Conservation (phyloP, 2,113 vertebrate species). For the Hypocryptadius cinnamomeus region DNA sequence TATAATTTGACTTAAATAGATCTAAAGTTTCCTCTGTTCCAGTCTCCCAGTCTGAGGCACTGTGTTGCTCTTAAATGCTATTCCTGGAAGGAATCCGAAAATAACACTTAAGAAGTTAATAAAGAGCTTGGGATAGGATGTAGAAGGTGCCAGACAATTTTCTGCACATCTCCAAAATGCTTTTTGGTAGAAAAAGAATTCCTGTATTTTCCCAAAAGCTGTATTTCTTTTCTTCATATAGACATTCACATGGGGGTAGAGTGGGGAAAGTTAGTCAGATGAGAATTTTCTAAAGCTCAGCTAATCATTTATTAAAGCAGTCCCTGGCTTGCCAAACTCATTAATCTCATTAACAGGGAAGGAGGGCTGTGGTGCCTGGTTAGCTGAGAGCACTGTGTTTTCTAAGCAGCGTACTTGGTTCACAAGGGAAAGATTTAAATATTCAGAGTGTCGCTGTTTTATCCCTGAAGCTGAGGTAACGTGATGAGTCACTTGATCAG, state of each 20-base stretch:
- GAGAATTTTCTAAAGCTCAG: slow-evolving; percentile 43
- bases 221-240: neutral
- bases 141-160: neutral
- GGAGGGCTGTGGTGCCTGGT: neutral
- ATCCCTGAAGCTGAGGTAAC: neutral
- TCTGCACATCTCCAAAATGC: neutral
- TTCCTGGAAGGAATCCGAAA: neutral
- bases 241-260: neutral
- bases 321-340: slow-evolving; percentile 30
- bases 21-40: slow-evolving; percentile 4
- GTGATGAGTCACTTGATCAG: slow-evolving; percentile 23
- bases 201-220: neutral
- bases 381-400: slow-evolving; percentile 20
- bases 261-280: slow-evolving; percentile 25
- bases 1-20: slow-evolving; percentile 45
- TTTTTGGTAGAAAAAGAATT: neutral
- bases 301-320: slow-evolving; percentile 62
- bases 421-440: slow-evolving; percentile 31
- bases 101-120: neutral
- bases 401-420: neutral
- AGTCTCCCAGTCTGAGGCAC: neutral
- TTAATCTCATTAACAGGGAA: slow-evolving; percentile 58
- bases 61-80: neutral
- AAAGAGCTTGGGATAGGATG: neutral
- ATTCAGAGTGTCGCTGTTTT: neutral